These are phyloP conservation scores for Dorcus hopei DNA, from an alignment of 2,888 invertebrate genomes.

Conservation along the genomic window DNA sequence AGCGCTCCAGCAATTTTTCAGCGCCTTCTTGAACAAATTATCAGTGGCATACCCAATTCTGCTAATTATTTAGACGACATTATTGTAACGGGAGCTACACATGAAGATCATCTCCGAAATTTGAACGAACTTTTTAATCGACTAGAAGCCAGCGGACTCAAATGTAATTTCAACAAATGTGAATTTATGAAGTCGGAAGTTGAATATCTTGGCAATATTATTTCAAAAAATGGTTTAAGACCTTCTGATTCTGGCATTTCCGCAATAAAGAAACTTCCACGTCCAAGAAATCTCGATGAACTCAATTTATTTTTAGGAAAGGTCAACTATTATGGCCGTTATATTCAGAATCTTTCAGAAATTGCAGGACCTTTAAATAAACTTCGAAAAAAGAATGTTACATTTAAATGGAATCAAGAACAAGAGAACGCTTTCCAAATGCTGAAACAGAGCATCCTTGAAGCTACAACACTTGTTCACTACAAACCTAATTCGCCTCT, in stretches of 20 bases:
- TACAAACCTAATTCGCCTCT: not conserved
- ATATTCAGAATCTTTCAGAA: not conserved
- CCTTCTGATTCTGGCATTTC: not conserved
- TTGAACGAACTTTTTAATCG: not conserved
- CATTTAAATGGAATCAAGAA: not conserved
- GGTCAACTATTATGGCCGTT: not conserved
- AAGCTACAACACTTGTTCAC: not conserved
- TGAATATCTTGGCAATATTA: not conserved
- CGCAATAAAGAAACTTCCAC: not conserved
- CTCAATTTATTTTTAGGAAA: not conserved
- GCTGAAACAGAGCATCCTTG: not conserved
- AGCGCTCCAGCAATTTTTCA: not conserved
- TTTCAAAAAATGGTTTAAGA: not conserved
- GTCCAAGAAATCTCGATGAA: not conserved
- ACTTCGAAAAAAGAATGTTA: not conserved
- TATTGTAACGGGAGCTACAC: not conserved
- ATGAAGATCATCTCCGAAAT: not conserved
- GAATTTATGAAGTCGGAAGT: too few species aligned
- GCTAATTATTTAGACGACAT: not conserved
- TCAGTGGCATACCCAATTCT: not conserved
- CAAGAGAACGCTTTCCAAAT: not conserved
- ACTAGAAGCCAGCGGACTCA: not conserved
- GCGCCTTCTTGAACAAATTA: not conserved
- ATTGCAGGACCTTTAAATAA: not conserved
- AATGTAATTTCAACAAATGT: too few species aligned